Conservation (phyloP, 2,888 invertebrate species). For the Plutella xylostella region DNA sequence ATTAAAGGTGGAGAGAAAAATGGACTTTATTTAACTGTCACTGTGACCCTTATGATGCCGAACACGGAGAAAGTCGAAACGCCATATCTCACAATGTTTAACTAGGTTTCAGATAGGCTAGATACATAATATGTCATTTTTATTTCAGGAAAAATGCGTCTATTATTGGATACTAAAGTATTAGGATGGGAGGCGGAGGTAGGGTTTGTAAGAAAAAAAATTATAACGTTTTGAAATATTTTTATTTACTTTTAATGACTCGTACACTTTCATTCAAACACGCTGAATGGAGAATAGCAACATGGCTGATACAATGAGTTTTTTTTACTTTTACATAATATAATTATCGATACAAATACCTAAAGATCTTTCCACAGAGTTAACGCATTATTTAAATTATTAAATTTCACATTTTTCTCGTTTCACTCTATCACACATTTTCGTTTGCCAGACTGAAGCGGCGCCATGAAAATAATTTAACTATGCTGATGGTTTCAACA, state of each 20-base stretch:
- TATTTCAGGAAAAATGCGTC: too few relatives aligned
- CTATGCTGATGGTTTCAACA: too few relatives aligned
- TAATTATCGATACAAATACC: slow-evolving; percentile 41
- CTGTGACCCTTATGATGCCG: too few relatives aligned
- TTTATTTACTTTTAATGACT: slow-evolving; percentile 51
- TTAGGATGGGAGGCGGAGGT: not conserved
- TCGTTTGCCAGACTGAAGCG: too few relatives aligned
- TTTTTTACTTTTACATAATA: slow-evolving; percentile 39
- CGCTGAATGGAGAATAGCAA: slow-evolving; percentile 55
- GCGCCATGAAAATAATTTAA: too few relatives aligned
- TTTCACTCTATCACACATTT: too few relatives aligned
- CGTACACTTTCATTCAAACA: slow-evolving; percentile 53
- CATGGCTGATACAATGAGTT: slow-evolving; percentile 52
- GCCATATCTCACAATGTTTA: too few relatives aligned
- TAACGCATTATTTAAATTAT: slow-evolving; percentile 58
- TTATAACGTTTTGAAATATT: slow-evolving; percentile 22
- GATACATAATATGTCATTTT: too few relatives aligned
- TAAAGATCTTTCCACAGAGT: slow-evolving; percentile 33
- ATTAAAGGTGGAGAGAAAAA: too few relatives aligned
- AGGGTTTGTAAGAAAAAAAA: not conserved
- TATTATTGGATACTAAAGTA: not conserved
- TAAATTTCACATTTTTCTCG: slow-evolving; percentile 26
- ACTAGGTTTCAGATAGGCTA: too few relatives aligned
- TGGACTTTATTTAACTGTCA: too few relatives aligned
- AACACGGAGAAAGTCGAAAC: too few relatives aligned